Conservation (phyloP, 2,888 invertebrate genomes). For the Rhabditoides inermis region DNA sequence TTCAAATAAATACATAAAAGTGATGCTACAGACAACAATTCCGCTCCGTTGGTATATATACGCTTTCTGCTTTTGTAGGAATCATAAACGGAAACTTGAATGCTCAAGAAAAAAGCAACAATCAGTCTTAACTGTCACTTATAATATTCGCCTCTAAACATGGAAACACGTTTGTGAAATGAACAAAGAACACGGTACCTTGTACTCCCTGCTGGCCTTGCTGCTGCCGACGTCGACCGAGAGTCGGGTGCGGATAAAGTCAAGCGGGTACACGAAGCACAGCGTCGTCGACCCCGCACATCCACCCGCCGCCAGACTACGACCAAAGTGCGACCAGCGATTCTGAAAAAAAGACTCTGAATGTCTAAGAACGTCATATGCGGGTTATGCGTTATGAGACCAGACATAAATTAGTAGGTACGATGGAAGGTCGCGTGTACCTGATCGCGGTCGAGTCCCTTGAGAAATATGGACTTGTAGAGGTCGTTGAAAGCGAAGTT, state of each 20-base stretch:
- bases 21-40: too few species aligned
- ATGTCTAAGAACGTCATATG: not conserved
- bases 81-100: too few species aligned
- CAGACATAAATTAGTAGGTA: not conserved
- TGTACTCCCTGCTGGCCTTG: constrained; percentile 22
- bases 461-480: constrained; percentile 24
- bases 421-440: constrained; percentile 5
- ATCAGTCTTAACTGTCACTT: too few species aligned
- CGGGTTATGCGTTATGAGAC: not conserved
- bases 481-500: constrained; percentile 40
- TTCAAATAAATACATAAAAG: too few species aligned
- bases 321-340: constrained; percentile 20
- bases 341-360: constrained; percentile 12
- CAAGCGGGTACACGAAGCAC: constrained; percentile 36
- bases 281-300: constrained; percentile 33
- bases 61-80: too few species aligned
- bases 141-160: too few species aligned
- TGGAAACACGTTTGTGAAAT: too few species aligned
- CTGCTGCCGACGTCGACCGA: constrained; percentile 30
- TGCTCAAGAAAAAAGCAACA: too few species aligned
- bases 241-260: constrained; percentile 31
- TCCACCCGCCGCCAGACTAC: constrained; percentile 28
- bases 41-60: too few species aligned
- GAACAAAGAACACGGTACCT: too few species aligned
- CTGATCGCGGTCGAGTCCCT: constrained; percentile 20